Evolutionary conservation across 2,113 vertebrate species (phyloP).

Genomic region (Osmerus eperlanus): DNA sequence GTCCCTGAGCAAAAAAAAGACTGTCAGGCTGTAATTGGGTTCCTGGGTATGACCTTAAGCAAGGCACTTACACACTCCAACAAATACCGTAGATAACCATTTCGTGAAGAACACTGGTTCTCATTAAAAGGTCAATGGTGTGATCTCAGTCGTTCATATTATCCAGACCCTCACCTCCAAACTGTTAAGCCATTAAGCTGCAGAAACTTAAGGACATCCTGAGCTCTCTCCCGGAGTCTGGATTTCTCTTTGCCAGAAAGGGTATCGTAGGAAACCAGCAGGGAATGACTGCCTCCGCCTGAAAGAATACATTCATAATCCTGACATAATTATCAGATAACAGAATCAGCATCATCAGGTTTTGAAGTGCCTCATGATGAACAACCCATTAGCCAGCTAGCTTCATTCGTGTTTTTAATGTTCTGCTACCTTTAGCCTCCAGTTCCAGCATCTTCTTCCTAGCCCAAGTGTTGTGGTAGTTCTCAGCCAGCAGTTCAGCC

Average conservation of each 20-base stretch:
- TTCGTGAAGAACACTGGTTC: neutral
- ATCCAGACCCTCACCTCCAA: constrained; percentile 75
- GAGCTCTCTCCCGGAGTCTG: constrained; percentile 86
- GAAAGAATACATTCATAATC: constrained; percentile 6
- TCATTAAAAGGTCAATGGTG: neutral
- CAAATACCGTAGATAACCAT: neutral
- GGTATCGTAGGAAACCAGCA: constrained; percentile 85
- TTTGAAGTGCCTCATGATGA: neutral
- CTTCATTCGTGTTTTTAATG: neutral
- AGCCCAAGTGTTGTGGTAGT: constrained; percentile 92
- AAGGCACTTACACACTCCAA: constrained; percentile 9
- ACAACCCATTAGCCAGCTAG: neutral
- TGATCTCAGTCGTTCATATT: neutral
- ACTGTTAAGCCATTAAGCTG: constrained; percentile 90
- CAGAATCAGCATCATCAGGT: neutral
- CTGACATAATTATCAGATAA: neutral
- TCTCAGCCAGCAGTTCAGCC: constrained; percentile 94
- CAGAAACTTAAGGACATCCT: constrained; percentile 91
- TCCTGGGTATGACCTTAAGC: neutral
- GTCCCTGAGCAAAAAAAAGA: constrained; percentile 69
- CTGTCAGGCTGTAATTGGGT: neutral
- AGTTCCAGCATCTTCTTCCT: constrained; percentile 89
- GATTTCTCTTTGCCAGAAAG: constrained; percentile 88
- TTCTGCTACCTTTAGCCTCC: constrained; percentile 83
- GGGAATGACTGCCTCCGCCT: constrained; percentile 82